Evolutionary conservation across 1,140 invertebrate species (phyloP).

Genomic region (Rhagoletis pomonella): DNA sequence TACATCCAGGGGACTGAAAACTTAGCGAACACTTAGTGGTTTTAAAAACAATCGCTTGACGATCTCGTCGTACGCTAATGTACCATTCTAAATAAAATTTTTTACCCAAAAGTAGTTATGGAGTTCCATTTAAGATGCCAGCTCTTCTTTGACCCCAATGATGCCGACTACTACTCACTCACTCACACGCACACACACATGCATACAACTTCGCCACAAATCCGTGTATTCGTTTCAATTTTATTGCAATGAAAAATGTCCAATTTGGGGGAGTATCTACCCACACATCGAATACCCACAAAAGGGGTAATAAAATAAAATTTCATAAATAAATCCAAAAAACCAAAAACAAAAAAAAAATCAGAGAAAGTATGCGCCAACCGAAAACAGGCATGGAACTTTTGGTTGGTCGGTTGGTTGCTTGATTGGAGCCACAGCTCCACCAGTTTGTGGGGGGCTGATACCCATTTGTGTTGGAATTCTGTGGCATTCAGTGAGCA

Average conservation of each 20-base stretch:
- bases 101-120: too few species aligned
- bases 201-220: neutral
- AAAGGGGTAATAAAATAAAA: slow-evolving; percentile 50
- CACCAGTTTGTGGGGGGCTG: slow-evolving; percentile 38
- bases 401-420: slow-evolving; percentile 43
- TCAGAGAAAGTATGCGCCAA: slow-evolving; percentile 32
- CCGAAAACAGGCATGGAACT: slow-evolving; percentile 1
- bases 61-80: too few species aligned
- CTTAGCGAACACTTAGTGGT: too few species aligned
- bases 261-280: slow-evolving; percentile 47
- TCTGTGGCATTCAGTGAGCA: slow-evolving; percentile 37
- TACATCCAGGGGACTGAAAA: too few species aligned
- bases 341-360: neutral
- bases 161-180: neutral
- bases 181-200: neutral
- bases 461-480: slow-evolving; percentile 47
- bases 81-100: too few species aligned
- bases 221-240: slow-evolving; percentile 13
- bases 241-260: slow-evolving; percentile 36
- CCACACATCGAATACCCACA: slow-evolving; percentile 37
- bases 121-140: too few species aligned
- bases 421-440: neutral
- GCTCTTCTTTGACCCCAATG: too few species aligned
- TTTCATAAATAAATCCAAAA: slow-evolving; percentile 50
- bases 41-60: too few species aligned